Base-by-base conservation (phyloP, 37 sponge, comb jelly and placozoan species). In the Halisarca cf. caerulea region DNA sequence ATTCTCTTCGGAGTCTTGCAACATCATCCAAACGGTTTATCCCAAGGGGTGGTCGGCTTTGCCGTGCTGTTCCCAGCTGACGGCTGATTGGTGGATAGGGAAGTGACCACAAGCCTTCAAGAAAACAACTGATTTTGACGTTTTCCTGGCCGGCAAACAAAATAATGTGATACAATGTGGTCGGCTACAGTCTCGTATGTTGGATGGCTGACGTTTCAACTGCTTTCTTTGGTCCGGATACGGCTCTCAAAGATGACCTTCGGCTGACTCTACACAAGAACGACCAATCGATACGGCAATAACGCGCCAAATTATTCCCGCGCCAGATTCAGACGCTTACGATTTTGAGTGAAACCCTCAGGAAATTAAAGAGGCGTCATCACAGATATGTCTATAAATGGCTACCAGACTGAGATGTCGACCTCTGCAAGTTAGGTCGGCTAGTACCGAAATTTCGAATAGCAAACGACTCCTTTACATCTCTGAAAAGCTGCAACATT, bases 291-390 rank as follows among this genome's bases (percentile, higher is more conserved):
- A 39, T 39, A 74, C 77, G 47, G 40, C 44, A 74, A 41, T 74
- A 43, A 74, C 77, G 77, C 77, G 77, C 77, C 77, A 74, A 74
- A 74, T 74, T 74, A 39, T 74, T 74, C 77, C 77, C 77, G 77
- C 77, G 45, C 42, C 77, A 39, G 42, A 74, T 1, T 7, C 64
- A 23, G 64, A 62, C 6, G 5, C 30, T 5, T 20, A 6, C 64
- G 25, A 30, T 6, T n/a, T 7, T n/a, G 30, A 28, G 64, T 62
- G 15, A 28, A 62, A n/a, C 64, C 64, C 30, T 62, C 64, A 62
- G 64, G 30, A n/a, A 62, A 6, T 30, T 5, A 28, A 62, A 23
- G 9, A 15, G 64, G 64, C 25, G 64, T 6, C n/a, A n/a, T n/a
- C n/a, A n/a, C n/a, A n/a, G n/a, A n/a, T n/a, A n/a, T n/a, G n/a